These are phyloP conservation scores for Vombatus ursinus DNA, from an alignment of 2,113 vertebrate species.

Conservation along the genomic window DNA sequence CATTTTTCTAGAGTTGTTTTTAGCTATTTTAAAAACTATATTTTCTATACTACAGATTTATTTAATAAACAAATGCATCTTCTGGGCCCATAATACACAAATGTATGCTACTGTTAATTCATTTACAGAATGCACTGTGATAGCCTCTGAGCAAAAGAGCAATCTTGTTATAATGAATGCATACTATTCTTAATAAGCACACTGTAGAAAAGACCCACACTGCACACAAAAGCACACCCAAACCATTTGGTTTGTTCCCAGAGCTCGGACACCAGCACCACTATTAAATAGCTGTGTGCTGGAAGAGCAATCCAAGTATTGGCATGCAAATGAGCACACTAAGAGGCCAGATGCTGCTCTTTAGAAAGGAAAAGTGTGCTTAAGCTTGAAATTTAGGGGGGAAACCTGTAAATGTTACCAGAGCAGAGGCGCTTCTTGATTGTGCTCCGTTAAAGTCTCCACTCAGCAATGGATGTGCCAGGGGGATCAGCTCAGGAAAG, in stretches of 20 bases:
- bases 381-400: conserved; percentile 78
- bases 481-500: conserved; percentile 35
- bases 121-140: conserved; percentile 80
- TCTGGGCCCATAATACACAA: conserved; percentile 83
- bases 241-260: conserved; percentile 83
- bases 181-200: conserved; percentile 86
- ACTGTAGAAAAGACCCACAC: conserved; percentile 83
- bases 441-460: conserved; percentile 38
- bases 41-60: conserved; percentile 80
- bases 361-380: conserved; percentile 75
- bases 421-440: conserved; percentile 39
- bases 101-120: conserved; percentile 84
- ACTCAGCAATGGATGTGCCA: conserved; percentile 10
- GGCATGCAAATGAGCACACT: conserved; percentile 84
- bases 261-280: conserved; percentile 84
- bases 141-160: conserved; percentile 83
- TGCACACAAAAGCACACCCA: conserved; percentile 85
- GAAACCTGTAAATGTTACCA: conserved; percentile 66
- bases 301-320: conserved; percentile 84
- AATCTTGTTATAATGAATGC: conserved; percentile 86
- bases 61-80: conserved; percentile 85
- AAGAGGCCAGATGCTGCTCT: conserved; percentile 85
- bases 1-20: conserved; percentile 76
- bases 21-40: conserved; percentile 65
- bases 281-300: conserved; percentile 83